These are phyloP conservation scores for Gulo gulo DNA, from an alignment of 2,113 vertebrate species.

Conservation along the genomic window DNA sequence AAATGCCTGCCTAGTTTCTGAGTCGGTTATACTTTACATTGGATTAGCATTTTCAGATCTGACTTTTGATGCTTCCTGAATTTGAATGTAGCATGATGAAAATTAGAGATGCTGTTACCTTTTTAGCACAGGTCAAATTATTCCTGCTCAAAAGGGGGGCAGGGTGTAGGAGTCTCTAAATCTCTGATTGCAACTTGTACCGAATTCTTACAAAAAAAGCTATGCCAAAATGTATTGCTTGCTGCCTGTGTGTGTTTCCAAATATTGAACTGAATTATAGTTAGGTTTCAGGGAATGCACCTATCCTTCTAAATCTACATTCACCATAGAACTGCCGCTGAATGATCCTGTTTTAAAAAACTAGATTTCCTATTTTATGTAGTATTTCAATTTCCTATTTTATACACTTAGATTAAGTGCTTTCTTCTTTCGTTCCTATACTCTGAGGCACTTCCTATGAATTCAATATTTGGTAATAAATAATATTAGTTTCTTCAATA, in stretches of 20 bases:
- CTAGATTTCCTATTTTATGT: constrained; percentile 13
- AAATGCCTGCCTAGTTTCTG: not conserved
- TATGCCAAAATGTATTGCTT: not conserved
- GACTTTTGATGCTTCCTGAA: not conserved
- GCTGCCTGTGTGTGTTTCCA: not conserved
- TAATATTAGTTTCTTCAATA: constrained; percentile 42
- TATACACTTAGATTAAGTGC: not conserved
- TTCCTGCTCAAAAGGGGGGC: not conserved
- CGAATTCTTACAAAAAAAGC: not conserved
- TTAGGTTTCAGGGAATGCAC: not conserved
- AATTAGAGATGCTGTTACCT: not conserved
- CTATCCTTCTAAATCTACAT: not conserved
- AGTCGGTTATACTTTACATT: not conserved
- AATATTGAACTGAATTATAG: not conserved
- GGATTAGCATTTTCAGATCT: not conserved
- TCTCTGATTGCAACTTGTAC: not conserved
- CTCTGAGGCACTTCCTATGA: not conserved
- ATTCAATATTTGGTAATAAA: constrained; percentile 45
- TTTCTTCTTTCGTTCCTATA: not conserved
- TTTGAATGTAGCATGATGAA: not conserved
- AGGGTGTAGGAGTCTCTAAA: not conserved
- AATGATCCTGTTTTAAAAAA: not conserved
- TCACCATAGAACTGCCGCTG: not conserved
- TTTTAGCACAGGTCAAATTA: not conserved
- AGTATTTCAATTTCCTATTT: not conserved